Conservation (phyloP, 2,888 invertebrate genomes). For the Teleiodes luculella region DNA sequence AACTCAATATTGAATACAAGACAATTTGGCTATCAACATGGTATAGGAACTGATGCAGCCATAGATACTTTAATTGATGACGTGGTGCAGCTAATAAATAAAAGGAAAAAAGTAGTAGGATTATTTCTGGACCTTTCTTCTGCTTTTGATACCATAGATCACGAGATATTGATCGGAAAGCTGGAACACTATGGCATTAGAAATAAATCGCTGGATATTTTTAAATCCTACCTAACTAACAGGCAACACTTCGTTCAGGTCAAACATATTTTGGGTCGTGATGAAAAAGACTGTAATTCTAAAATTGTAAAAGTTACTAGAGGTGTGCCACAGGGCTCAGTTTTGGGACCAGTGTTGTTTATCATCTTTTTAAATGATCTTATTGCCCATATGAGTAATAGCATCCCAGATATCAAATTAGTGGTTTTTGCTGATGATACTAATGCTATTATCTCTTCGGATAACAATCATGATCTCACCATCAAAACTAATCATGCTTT, state of each 20-base stretch:
- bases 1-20: background rate
- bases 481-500: background rate
- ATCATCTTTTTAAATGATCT: background rate
- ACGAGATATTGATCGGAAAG: background rate
- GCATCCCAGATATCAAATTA: background rate
- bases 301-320: background rate
- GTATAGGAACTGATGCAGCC: background rate
- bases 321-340: background rate
- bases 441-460: background rate
- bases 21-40: slow-evolving; percentile 1
- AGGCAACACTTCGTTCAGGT: slow-evolving; percentile 7
- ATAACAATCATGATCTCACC: background rate
- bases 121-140: slow-evolving; percentile 4
- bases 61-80: background rate
- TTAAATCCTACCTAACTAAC: background rate
- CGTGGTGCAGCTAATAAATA: background rate
- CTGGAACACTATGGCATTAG: background rate
- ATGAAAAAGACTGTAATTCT: background rate
- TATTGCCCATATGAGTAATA: background rate
- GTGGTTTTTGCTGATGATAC: slow-evolving; percentile 8
- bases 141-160: slow-evolving; percentile 5
- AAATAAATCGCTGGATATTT: background rate
- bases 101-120: background rate
- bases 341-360: background rate
- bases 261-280: background rate